Evolutionary conservation across 2,888 invertebrate species (phyloP).

Genomic region (Polydrusus pterygomalis): DNA sequence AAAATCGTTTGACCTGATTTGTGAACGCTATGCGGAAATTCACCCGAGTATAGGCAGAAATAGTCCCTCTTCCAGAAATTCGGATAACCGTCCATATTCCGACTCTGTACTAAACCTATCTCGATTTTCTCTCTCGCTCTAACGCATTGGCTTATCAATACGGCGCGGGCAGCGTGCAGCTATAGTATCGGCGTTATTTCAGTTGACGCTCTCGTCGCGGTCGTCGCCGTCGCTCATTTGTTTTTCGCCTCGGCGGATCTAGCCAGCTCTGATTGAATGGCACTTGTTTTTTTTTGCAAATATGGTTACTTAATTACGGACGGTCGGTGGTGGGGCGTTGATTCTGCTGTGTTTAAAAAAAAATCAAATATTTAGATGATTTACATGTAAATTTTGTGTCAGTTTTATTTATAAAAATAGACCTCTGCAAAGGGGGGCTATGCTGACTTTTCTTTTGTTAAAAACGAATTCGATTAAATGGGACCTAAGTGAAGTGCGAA

Average conservation of each 20-base stretch:
- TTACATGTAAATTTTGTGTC: constrained; percentile 5
- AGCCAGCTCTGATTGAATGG: constrained; percentile 21
- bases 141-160: constrained; percentile 44
- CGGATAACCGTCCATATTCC: constrained; percentile 25
- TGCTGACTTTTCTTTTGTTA: neutral
- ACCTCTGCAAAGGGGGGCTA: neutral
- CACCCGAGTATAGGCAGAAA: too few relatives aligned
- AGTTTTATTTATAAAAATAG: constrained; percentile 8
- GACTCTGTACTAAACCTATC: constrained; percentile 25
- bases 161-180: constrained; percentile 47
- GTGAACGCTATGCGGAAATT: too few relatives aligned
- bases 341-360: constrained; percentile 4
- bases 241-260: constrained; percentile 27
- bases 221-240: constrained; percentile 34
- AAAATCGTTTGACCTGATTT: too few relatives aligned
- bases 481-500: neutral
- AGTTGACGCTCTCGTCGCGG: constrained; percentile 45
- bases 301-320: constrained; percentile 26
- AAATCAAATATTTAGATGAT: neutral
- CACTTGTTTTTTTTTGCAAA: constrained; percentile 14
- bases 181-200: constrained; percentile 38
- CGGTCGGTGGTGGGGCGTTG: neutral
- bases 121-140: constrained; percentile 29
- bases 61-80: neutral
- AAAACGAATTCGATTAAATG: neutral